Percentiles rank a stretch among this genome's conserved stretches.
Evolutionary conservation across 2,797 vertebrate species (phyloP).

Genomic region (Lepus townsendii): DNA sequence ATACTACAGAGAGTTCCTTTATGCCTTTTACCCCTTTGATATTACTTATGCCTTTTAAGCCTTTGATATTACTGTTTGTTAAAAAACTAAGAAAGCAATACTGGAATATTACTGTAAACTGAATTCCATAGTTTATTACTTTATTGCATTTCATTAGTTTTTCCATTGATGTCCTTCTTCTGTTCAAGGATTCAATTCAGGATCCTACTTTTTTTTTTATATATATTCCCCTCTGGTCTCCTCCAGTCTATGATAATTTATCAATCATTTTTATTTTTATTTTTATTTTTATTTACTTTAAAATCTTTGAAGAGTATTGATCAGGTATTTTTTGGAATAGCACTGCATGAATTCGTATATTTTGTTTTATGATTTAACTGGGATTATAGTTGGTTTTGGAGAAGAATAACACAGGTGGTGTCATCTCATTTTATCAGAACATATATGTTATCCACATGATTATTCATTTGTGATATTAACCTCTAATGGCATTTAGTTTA

Average conservation of each 20-base stretch:
- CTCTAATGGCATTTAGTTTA: background rate
- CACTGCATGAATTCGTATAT: background rate
- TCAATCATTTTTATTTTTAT: slow-evolving; percentile 30
- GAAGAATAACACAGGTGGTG: background rate
- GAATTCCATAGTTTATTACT: background rate
- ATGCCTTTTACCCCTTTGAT: background rate
- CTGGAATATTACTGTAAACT: background rate
- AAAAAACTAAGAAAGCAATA: background rate
- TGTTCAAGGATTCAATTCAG: background rate
- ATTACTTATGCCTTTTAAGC: background rate
- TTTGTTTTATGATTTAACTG: background rate
- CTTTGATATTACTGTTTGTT: background rate
- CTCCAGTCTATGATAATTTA: background rate
- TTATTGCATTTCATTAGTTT: background rate
- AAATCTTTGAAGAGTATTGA: background rate
- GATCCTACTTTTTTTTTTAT: too few relatives aligned
- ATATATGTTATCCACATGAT: background rate
- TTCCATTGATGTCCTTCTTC: background rate
- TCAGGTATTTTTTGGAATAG: background rate
- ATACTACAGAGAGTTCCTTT: background rate
- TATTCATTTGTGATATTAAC: background rate
- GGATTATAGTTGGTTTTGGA: background rate
- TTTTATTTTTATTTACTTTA: too few relatives aligned
- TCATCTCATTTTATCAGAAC: background rate
- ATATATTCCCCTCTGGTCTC: background rate